Evolutionary conservation across 1,140 invertebrate genomes (phyloP), one percentile per base, ranked within the genome.

Genomic region (Potamilus streckersoni): DNA sequence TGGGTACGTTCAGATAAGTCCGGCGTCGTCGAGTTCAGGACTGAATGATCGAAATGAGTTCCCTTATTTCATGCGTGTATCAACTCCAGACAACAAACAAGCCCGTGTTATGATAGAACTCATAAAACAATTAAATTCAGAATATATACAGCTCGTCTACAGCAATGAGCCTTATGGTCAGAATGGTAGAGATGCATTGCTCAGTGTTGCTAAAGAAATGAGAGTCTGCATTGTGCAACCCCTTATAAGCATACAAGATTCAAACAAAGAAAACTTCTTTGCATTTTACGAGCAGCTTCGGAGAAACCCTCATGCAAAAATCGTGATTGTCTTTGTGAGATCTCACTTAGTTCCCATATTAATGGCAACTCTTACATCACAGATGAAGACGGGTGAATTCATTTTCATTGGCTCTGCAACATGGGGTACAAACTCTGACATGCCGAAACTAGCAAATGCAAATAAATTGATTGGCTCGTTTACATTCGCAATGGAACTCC

Each of bases 61-160:
- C 89, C 93, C 93, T 66, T 94, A 93, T 80, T 96, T 95, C 90
- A 88, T 95, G 76, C 91, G 95, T 5, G 94, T 95, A 3, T 94
- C 95, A 19, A 94, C 95, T n/a, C 93, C 93, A 0, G 95, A 96
- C 90, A 92, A 93, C 82, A 93, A 93, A 88, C 94, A 95, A 90
- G 94, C 94, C 1, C 92, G 93, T 81, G 93, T 94, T 55, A 93
- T 95, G 80, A 91, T 84, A 6, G 71, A 69, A 15, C 63, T 85
- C 2, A 69, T 83, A 14, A 58, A 61, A 19, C 58, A 74, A 27
- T 64, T 79, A 20, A 56, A 77, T 16, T 66, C 79, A 17, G 63
- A 71, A 20, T 81, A 81, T 71, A 71, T 84, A 8, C 84, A 85
- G 63, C 69, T 85, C 17, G 68, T 83, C 12, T 76, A 74, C 63